Base-by-base conservation (phyloP, 2,797 vertebrate species). In the Chromis chromis region DNA sequence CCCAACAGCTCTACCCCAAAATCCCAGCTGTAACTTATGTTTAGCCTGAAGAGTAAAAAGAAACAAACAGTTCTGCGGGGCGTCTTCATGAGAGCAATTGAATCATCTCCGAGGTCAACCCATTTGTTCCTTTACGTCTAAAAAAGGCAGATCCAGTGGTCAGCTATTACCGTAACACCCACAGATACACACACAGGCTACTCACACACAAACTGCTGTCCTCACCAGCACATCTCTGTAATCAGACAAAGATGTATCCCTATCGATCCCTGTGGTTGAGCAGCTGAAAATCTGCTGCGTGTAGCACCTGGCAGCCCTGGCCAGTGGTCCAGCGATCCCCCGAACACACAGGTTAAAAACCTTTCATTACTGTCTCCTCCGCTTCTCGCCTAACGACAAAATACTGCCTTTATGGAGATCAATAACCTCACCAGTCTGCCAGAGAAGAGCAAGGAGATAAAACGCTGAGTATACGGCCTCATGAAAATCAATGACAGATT, bases 371-470 rank as follows among this genome's bases (percentile, higher is more conserved):
- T 72, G 88, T 88, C 88, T 92, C 87, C 82, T 64, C 80, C 49
- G 79, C 81, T 70, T 65, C 82, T 91, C 81, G 86, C 83, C 83
- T 91, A 86, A 87, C 65, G 84, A 90, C 88, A 91, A 89, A 93
- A 92, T 83, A 82, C 87, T 73, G 85, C 88, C 79, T 90, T 91
- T 94, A 93, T 92, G 89, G 90, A 91, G 94, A 95, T 93, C 86
- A 68, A 77, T 91, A 92, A 73, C 33, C 85, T 89, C 88, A 80
- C 80, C 83, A 69, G 86, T 87, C 75, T 74, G 72, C 58, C 21
- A 13, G 69, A 78, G 83, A 81, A 64, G 80, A 77, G 79, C 63
- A 55, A 57, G 61, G 69, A 81, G 87, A 90, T 88, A 86, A 91
- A 93, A 85, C 66, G 88, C 85, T 92, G 84, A 91, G 87, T 77